These are phyloP conservation scores for Bubo blakistoni DNA, from an alignment of 2,113 vertebrate genomes.

Conservation along the genomic window DNA sequence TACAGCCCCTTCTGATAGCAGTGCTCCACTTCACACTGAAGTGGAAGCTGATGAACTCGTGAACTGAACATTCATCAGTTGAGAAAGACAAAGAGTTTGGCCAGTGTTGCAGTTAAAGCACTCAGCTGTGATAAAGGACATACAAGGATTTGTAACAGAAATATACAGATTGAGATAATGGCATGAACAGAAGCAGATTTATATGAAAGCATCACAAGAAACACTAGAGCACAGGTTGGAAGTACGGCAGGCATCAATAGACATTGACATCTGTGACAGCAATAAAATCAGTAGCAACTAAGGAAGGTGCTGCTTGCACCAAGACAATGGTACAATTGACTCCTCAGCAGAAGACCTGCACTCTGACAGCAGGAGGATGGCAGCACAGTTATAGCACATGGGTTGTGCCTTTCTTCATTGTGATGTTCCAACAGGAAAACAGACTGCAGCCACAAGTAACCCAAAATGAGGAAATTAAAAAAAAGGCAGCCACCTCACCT, in stretches of 20 bases:
- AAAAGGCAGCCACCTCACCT: not conserved
- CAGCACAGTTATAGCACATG: accelerated
- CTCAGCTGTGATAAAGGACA: not conserved
- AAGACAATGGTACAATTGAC: too few relatives aligned
- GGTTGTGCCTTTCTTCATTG: not conserved
- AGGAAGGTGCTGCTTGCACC: not conserved
- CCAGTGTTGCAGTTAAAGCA: not conserved
- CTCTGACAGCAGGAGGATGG: not conserved
- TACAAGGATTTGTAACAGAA: not conserved
- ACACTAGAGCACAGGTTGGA: not conserved
- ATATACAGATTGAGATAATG: not conserved
- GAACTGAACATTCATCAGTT: not conserved
- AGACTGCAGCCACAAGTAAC: not conserved
- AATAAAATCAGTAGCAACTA: not conserved
- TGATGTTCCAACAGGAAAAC: not conserved
- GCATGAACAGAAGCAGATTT: not conserved
- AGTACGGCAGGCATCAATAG: not conserved
- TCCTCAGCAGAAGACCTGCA: not conserved
- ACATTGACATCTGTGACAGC: accelerated
- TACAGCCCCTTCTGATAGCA: not conserved
- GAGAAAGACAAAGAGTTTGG: not conserved
- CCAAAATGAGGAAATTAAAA: not conserved
- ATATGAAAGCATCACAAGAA: not conserved
- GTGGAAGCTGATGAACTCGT: not conserved
- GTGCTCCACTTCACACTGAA: not conserved